Evolutionary conservation across 2,888 invertebrate genomes (phyloP).

Genomic region (Eristalinus aeneus): DNA sequence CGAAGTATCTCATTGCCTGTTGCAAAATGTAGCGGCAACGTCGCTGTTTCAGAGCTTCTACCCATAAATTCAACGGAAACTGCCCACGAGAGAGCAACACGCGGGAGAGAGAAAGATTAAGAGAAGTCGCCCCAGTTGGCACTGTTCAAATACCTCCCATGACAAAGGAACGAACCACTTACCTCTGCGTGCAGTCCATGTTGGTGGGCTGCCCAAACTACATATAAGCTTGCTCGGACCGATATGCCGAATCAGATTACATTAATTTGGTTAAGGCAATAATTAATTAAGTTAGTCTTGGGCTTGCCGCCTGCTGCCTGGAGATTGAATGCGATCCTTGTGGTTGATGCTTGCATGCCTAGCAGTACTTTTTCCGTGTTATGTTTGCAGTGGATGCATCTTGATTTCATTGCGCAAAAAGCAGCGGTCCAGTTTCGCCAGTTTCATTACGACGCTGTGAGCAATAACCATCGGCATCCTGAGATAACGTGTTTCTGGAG

Average conservation of each 20-base stretch:
- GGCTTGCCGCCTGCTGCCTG: neutral
- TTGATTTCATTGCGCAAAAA: conserved; percentile 43
- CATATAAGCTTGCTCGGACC: conserved; percentile 8
- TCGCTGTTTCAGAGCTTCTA: conserved; percentile 32
- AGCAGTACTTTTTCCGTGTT: conserved; percentile 43
- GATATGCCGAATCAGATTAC: conserved; percentile 28
- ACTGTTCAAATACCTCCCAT: conserved; percentile 39
- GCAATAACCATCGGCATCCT: conserved; percentile 57
- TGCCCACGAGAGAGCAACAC: neutral
- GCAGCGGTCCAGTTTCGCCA: conserved; percentile 26
- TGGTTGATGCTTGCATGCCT: conserved; percentile 35
- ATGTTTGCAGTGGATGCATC: conserved; percentile 32
- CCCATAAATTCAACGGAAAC: conserved; percentile 47
- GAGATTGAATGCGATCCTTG: conserved; percentile 36
- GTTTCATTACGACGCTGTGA: conserved; percentile 36
- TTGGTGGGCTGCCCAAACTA: neutral
- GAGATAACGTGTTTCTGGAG: conserved; percentile 12
- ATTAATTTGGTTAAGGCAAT: conserved; percentile 50
- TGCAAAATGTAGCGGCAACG: conserved; percentile 37
- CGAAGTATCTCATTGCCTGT: conserved; percentile 30
- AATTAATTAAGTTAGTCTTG: conserved; percentile 55
- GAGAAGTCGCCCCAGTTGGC: conserved; percentile 18
- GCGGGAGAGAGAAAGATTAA: neutral
- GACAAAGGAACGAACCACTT: conserved; percentile 52
- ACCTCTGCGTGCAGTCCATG: conserved; percentile 46